These are phyloP conservation scores for Antennarius maculatus DNA, from an alignment of 2,797 vertebrate species.

Conservation along the genomic window DNA sequence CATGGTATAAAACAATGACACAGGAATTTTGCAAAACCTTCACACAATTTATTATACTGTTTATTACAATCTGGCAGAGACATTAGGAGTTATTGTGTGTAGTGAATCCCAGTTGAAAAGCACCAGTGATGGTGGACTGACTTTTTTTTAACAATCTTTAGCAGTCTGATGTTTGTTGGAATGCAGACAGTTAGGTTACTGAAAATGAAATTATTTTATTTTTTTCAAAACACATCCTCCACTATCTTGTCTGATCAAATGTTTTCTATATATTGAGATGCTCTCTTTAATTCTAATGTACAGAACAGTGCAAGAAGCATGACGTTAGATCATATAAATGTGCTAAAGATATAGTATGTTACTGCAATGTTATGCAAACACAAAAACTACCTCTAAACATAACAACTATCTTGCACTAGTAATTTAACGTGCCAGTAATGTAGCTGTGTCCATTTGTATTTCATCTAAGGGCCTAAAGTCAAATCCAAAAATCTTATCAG, in stretches of 20 bases:
- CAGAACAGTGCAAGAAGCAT: conserved; percentile 5
- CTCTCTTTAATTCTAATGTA: not conserved
- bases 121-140: not conserved
- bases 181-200: conserved; percentile 1
- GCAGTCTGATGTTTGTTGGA: conserved; percentile 14
- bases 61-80: conserved; percentile 6
- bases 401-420: conserved; percentile 19
- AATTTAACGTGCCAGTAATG: conserved; percentile 22
- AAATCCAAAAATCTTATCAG: conserved; percentile 2
- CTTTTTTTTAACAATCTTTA: conserved; percentile 4
- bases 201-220: conserved; percentile 1
- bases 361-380: conserved; percentile 25
- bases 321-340: not conserved
- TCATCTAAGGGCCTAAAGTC: conserved; percentile 25
- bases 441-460: conserved; percentile 22
- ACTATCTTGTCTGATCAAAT: not conserved
- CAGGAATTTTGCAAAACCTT: not conserved
- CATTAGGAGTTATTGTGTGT: not conserved
- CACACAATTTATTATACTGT: not conserved
- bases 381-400: conserved; percentile 19
- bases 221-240: not conserved
- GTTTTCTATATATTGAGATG: conserved; percentile 6
- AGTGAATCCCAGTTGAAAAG: not conserved
- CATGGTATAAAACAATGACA: not conserved
- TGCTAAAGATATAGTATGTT: conserved; percentile 20